phyloP scores from a whole-genome alignment of 1,140 invertebrate species.

The Sycophaga agraensis region DNA sequence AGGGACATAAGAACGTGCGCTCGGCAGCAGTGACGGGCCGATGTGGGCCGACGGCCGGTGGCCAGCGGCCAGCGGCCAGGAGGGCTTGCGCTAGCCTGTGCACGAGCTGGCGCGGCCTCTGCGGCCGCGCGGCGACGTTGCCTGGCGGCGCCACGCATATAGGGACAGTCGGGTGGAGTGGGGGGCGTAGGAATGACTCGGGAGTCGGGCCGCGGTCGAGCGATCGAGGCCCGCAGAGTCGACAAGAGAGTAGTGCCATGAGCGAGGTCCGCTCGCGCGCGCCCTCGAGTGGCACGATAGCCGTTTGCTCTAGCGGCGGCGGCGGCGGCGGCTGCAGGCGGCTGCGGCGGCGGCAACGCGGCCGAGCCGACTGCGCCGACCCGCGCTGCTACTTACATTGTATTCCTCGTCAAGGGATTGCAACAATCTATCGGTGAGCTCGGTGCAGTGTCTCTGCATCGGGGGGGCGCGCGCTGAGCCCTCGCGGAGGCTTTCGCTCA shows the following conservation, averaged over 20 bases:
- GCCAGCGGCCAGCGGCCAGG: neutral
- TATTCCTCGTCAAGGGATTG: conserved; percentile 68
- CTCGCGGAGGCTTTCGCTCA: conserved; percentile 46
- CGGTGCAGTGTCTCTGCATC: conserved; percentile 65
- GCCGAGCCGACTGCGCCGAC: neutral
- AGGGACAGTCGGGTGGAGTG: too few relatives aligned
- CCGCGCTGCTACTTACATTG: conserved; percentile 64
- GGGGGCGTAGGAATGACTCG: too few relatives aligned
- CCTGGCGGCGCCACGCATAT: neutral
- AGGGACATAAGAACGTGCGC: too few relatives aligned
- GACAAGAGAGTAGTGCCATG: neutral
- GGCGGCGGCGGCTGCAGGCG: conserved; percentile 39
- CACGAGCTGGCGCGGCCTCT: neutral
- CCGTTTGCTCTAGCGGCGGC: conserved; percentile 52
- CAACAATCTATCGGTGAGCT: conserved; percentile 67
- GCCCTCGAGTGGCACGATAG: conserved; percentile 51
- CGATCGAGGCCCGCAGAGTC: too few relatives aligned
- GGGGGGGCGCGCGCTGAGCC: conserved; percentile 50
- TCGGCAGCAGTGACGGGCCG: too few relatives aligned
- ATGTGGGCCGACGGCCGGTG: neutral
- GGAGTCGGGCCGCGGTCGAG: neutral
- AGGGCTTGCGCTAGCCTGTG: neutral
- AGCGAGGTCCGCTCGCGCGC: neutral
- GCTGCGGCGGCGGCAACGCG: conserved; percentile 19
- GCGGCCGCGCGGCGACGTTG: neutral